Conservation (phyloP, 2,113 vertebrate genomes). For the Agapornis roseicollis region DNA sequence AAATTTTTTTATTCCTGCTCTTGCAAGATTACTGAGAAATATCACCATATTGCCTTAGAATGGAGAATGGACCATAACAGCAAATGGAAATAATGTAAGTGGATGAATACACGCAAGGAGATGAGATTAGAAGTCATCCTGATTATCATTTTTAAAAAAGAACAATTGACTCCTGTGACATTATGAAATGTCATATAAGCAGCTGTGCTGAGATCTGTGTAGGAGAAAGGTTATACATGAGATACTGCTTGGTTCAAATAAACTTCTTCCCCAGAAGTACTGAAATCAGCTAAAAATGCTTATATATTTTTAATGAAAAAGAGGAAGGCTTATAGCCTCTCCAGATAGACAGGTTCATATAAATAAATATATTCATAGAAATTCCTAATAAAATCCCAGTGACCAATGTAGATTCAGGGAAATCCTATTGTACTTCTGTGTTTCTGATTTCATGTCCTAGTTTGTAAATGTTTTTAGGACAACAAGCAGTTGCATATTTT, state of each 20-base stretch:
- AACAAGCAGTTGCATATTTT: not conserved
- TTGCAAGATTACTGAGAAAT: not conserved
- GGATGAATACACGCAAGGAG: not conserved
- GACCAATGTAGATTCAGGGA: not conserved
- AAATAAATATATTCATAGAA: not conserved
- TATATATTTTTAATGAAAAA: not conserved
- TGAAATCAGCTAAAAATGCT: not conserved
- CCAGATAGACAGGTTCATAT: not conserved
- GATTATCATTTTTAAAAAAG: slow-evolving; percentile 32
- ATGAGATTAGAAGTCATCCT: slow-evolving; percentile 9
- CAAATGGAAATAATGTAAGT: slow-evolving; percentile 16
- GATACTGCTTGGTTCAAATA: not conserved
- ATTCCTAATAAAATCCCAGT: not conserved
- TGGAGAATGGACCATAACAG: not conserved
- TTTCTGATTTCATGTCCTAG: not conserved
- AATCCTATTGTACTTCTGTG: not conserved
- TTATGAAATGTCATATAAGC: slow-evolving; percentile 48
- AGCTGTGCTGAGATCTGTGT: slow-evolving; percentile 1
- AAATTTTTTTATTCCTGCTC: not conserved
- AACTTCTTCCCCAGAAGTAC: not conserved
- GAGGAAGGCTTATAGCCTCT: not conserved
- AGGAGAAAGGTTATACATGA: not conserved
- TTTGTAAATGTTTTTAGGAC: not conserved
- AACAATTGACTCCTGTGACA: slow-evolving; percentile 31
- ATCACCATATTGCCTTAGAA: not conserved